Evolutionary conservation across 1,140 invertebrate genomes (phyloP), one percentile per base, ranked within the genome.

Genomic region (Trichoplusia ni): DNA sequence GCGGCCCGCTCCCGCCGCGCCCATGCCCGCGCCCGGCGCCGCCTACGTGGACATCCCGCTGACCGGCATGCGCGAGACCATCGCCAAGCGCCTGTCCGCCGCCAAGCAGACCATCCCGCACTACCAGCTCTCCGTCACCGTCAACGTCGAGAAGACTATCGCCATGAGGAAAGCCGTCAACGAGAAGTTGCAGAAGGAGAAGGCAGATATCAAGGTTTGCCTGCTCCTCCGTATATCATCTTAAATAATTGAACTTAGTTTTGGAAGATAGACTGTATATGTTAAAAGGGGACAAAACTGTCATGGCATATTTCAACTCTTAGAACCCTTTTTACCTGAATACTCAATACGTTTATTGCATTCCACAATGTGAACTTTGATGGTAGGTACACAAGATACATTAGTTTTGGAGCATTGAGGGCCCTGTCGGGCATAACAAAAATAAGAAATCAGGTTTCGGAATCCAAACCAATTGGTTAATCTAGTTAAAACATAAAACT

Each of bases 41-140:
- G 80, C 91, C 49, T 98, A 92, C 83, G 88, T 92, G 19, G 98
- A 99, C 90, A 93, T 98, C 62, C 95, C 97, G 2, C 91, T 99
- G 19, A 95, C 96, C 0, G 96, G 94, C 80, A 98, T 99, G 89
- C 92, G 98, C 64, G 93, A 94, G 59, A 94, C 97, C 16, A 98
- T 99, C 81, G 98, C 98, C 3, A 97, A 98, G 89, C 91, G 98
- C 68, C 92, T 99, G 16, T 85, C 95, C 0, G 94, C 97, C 80
- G 99, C 99, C 25, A 99, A 99, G 92, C 94, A 94, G 75, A 93
- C 92, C 21, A 98, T 99, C 82, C 99, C 99, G 18, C 99, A 99
- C 90, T 99, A 99, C 91, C 99, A 99, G 89, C 91, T 99, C 0
- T 95, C 95, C 0, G 92, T 95, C 21, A 98, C 99, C 62, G 92